Conservation (phyloP, 2,113 vertebrate genomes). For the Triplophysa siluroides region DNA sequence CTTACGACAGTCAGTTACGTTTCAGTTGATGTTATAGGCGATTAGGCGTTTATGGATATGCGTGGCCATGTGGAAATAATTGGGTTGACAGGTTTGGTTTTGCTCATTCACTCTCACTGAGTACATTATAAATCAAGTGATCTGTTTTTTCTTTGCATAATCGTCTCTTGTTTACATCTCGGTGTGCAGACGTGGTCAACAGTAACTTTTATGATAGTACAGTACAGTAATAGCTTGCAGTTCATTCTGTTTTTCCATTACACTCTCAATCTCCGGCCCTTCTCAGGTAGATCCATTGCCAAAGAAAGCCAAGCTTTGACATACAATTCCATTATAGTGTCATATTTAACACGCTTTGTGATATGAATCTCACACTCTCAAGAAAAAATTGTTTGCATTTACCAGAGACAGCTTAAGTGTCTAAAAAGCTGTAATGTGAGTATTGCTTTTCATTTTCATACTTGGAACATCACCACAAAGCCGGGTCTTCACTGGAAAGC, state of each 20-base stretch:
- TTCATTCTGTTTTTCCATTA: background rate
- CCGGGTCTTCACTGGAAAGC: background rate
- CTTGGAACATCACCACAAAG: background rate
- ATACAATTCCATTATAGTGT: background rate
- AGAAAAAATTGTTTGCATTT: background rate
- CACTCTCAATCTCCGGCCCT: background rate
- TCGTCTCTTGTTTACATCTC: background rate
- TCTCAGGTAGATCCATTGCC: background rate
- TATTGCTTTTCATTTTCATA: slow-evolving; percentile 5
- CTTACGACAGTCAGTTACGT: slow-evolving; percentile 80
- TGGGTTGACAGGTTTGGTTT: background rate
- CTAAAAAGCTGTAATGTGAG: background rate
- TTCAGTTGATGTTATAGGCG: slow-evolving; percentile 71
- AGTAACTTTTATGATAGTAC: background rate
- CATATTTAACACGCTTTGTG: background rate
- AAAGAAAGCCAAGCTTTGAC: background rate
- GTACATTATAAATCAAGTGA: slow-evolving; percentile 3
- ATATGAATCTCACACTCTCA: background rate
- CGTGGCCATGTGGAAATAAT: slow-evolving; percentile 39
- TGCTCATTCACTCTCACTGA: slow-evolving; percentile 15
- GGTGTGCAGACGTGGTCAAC: background rate
- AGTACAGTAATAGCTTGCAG: background rate
- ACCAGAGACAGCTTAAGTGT: slow-evolving; percentile 1
- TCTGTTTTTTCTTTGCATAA: slow-evolving; percentile 9
- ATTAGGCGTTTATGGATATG: slow-evolving; percentile 62